Conservation (phyloP, 2,113 vertebrate species). For the Lepus americanus region DNA sequence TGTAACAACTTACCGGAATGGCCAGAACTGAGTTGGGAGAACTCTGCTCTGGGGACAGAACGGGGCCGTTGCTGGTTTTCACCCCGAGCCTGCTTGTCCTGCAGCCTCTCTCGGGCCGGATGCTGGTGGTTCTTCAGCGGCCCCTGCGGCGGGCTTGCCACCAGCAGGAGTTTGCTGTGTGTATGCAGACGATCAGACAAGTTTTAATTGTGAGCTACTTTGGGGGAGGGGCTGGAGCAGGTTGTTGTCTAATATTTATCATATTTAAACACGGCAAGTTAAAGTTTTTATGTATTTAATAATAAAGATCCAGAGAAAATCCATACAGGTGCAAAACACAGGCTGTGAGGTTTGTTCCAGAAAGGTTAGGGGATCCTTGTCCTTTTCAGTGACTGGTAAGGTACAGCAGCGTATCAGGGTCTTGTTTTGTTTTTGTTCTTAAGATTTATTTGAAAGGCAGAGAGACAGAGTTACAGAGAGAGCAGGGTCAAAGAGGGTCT, state of each 20-base stretch:
- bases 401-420: no score
- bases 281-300: not conserved
- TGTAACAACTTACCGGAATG: not conserved
- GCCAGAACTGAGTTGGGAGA: slow-evolving; percentile 7
- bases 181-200: not conserved
- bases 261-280: no score
- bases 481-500: no score
- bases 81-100: not conserved
- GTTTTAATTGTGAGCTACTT: not conserved
- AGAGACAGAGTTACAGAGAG: no score
- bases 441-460: no score
- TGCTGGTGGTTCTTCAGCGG: not conserved
- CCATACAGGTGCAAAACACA: not conserved
- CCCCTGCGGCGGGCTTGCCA: not conserved
- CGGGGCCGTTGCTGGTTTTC: not conserved
- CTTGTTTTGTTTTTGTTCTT: not conserved
- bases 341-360: not conserved
- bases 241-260: not conserved
- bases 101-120: not conserved
- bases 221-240: not conserved
- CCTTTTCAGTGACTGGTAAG: not conserved
- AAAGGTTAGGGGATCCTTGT: not conserved
- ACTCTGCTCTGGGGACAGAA: not conserved
- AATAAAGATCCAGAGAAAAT: not conserved
- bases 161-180: not conserved